Base-by-base conservation (phyloP, 2,797 vertebrate species). In the Xyrichtys novacula region DNA sequence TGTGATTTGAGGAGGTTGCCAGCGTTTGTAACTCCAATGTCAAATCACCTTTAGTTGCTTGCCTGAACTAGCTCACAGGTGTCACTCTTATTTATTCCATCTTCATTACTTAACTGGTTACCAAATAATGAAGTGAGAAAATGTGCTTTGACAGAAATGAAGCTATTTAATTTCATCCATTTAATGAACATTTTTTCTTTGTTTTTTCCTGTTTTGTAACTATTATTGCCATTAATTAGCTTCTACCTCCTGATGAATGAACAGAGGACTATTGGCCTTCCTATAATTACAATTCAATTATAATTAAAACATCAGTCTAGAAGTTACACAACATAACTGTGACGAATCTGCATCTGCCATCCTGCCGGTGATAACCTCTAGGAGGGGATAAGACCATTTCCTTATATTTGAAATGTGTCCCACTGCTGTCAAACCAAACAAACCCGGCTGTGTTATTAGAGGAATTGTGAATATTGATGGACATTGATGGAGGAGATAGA, bases 221-320 rank as follows among this genome's bases (percentile, higher is more conserved):
- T 2, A 3, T 16, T 22, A 57, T 32, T 29, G 44, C 60, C 44
- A 7, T 70, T 22, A 10, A 62, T 16, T 20, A 17, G 26, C 50
- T 65, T 29, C 62, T 54, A 38, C 44, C 61, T 54, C 34, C 48
- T 53, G 9, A 55, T 19, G 36, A 71, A 76, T 31, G 38, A 70
- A 61, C 36, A 59, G 44, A 72, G 43, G 12, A 65, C 20, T 78
- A 68, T 65, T 66, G 73, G 71, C 42, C 40, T 39, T 20, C 9
- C 42, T 11, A 61, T 89, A 80, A 88, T 81, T 83, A 62, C 62
- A 78, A 81, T 85, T 76, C 68, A 78, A 65, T 85, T 84, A 54
- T 85, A 86, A 88, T 84, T 68, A 79, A 49, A 71, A 59, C 14
- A 23, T 71, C 60, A 46, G 40, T 81, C 58, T 43, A 57, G 68